Evolutionary conservation across 2,113 vertebrate genomes (phyloP), one percentile per base, ranked within the genome.

Genomic region (Pholis gunnellus): DNA sequence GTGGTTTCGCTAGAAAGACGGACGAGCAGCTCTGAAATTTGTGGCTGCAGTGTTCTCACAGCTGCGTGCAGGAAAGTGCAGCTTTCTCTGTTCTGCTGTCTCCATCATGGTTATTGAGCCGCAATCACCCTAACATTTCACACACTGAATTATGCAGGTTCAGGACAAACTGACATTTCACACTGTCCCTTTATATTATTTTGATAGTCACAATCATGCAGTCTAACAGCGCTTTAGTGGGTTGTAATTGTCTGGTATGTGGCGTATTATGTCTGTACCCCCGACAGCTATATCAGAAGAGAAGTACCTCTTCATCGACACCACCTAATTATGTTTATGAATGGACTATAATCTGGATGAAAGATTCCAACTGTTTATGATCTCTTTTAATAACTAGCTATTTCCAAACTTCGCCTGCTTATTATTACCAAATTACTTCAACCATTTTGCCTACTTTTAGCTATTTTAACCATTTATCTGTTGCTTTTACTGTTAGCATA

Each of bases 1-100:
- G 87, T 78, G 83, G 76, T 68, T 82, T 74, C 59, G 25, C 75
- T 69, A 78, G 64, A 66, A 64, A 81, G 72, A 75, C 6, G 22
- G 78, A 89, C 72, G 42, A 82, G 72, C 70, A 69, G 86, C 85
- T 84, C 44, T 42, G 77, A 70, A 81, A 80, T 56, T 20, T 77
- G 67, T 66, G 69, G 78, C 83, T 66, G 72, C 70, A 60, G 59
- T 67, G 65, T 75, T 87, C 69, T 81, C 64, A 59, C 59, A 27
- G 71, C 79, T 71, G 61, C 20, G 18, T 65, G 63, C 60, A 31
- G 79, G 20, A 56, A 65, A 80, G 29, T 67, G 48, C 38, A 78
- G 44, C 27, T 50, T 40, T 64, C 44, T 78, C 76, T 79, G 52
- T 75, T 34, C 34, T 6, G 67, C 65, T 78, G 65, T 74, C 61